Evolutionary conservation across 2,888 invertebrate species (phyloP), one percentile per base, ranked within the genome.

Genomic region (Syrista parreyssii): DNA sequence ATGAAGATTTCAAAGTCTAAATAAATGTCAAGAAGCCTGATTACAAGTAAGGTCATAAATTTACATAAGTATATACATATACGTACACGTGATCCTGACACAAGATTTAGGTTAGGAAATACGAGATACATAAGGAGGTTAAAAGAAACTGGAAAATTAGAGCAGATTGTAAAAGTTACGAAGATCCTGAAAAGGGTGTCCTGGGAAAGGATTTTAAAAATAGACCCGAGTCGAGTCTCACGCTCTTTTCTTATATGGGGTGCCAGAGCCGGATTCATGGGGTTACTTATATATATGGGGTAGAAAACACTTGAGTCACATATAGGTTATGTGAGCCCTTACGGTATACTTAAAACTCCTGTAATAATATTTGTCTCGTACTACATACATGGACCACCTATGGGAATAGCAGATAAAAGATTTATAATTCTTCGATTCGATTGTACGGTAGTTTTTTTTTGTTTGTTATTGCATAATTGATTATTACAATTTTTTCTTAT

Each of bases 401-500:
- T 23, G 9, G 23, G 55, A 55, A 55, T 55, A 55, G 9, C 2
- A 55, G 9, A 55, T 55, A 23, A 23, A 2, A 23, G 23, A 23
- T 55, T 55, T 9, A 55, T 55, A 23, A 55, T 23, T 55, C 23
- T 55, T 23, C n/a, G 23, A 23, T 55, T 55, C 23, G 15, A 55
- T 55, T 6, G 23, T 2, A 55, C 75, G 68, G 36, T 40, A 35
- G 1, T 36, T 75, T 36, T 6, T 15, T 23, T 40, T 55, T 75
- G 15, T 75, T 72, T 68, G 72, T 33, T 68, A 34, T 11, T 23
- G 11, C 73, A 75, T 75, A 78, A 78, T 55, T 55, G 55, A 55
- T 71, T 32, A 69, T 30, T 30, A n/a, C 36, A 74, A 15, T 30
- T n/a, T 75, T 15, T 33, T 34, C 15, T 72, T 36, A 68, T 68